phyloP scores from a whole-genome alignment of 1,140 invertebrate species.

The Trachymyrmex cornetzi region DNA sequence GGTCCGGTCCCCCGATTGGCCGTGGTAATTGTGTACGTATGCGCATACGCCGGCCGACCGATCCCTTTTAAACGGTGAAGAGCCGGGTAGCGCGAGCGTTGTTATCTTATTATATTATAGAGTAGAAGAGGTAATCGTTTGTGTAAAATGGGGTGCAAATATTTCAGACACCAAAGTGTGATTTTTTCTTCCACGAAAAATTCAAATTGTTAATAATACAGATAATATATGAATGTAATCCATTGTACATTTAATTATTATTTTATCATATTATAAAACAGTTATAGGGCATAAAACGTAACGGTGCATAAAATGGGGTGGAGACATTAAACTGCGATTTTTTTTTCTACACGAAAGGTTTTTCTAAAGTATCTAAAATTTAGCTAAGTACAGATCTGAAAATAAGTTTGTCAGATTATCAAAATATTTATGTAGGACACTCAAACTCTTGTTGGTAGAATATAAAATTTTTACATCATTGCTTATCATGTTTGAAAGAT shows the following conservation, averaged over 20 bases:
- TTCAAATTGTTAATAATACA: too few species aligned
- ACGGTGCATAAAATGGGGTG: not conserved
- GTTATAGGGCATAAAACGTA: not conserved
- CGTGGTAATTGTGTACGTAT: slow-evolving; percentile 68
- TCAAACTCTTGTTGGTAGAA: too few species aligned
- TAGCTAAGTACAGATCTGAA: too few species aligned
- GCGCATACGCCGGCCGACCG: slow-evolving; percentile 61
- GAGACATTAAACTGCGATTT: not conserved
- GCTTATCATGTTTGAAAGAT: too few species aligned
- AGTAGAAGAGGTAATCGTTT: not conserved
- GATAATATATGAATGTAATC: too few species aligned
- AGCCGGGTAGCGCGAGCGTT: slow-evolving; percentile 48
- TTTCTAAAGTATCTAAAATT: too few species aligned
- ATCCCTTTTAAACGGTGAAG: slow-evolving; percentile 43
- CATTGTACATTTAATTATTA: too few species aligned
- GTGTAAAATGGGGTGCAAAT: slow-evolving; percentile 5
- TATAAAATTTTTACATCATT: too few species aligned
- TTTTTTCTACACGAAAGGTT: not conserved
- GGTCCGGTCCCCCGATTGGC: slow-evolving; percentile 65
- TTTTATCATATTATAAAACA: slow-evolving; percentile 35
- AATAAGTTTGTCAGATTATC: too few species aligned
- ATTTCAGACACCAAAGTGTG: not conserved
- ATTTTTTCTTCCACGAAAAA: not conserved
- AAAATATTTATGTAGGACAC: too few species aligned
- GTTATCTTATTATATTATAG: slow-evolving; percentile 52